Conservation (phyloP, 2,113 vertebrate species). For the Turnix velox region DNA sequence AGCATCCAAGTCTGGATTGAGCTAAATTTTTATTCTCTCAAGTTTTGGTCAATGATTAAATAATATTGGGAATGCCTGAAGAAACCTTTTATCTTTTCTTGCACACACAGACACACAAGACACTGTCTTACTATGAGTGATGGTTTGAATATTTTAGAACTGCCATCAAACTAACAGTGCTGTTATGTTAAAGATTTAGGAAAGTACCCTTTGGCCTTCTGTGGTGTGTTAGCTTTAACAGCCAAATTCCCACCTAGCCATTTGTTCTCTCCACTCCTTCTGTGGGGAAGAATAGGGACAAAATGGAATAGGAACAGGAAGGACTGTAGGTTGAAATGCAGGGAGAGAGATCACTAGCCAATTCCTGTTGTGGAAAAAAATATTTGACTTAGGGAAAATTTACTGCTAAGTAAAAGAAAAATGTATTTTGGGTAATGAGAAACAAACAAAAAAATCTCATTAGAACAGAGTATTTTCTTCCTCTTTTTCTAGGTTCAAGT, state of each 20-base stretch:
- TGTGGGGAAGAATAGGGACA: accelerated
- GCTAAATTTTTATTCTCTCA: background rate
- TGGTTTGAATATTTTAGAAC: background rate
- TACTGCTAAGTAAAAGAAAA: background rate
- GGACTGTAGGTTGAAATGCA: background rate
- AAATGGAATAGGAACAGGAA: background rate
- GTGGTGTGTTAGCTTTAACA: background rate
- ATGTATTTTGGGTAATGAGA: background rate
- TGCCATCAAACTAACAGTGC: background rate
- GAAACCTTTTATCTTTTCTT: background rate
- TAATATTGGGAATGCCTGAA: background rate
- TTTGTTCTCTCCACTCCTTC: background rate
- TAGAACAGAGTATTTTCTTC: background rate
- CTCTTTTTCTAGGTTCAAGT: background rate
- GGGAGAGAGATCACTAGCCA: background rate
- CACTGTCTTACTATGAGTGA: background rate
- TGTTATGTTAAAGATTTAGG: background rate
- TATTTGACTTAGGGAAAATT: background rate
- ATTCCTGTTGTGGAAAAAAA: background rate
- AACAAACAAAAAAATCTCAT: background rate
- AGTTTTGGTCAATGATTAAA: background rate
- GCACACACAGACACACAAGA: background rate
- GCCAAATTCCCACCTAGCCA: background rate
- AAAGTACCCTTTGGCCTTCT: background rate
- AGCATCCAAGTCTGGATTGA: background rate